Conservation (phyloP, 2,888 invertebrate species). For the Mechanitis mazaeus region DNA sequence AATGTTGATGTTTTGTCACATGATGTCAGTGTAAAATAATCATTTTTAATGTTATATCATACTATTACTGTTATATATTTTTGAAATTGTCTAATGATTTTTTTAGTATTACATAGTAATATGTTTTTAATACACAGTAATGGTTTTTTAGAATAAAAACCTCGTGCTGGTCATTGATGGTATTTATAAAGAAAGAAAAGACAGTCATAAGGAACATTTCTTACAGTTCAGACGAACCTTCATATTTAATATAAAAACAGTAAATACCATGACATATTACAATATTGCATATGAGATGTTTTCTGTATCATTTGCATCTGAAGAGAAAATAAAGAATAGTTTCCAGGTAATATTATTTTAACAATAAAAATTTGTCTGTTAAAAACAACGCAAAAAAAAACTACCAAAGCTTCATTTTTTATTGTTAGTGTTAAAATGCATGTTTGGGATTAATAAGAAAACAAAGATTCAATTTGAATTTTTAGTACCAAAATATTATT, state of each 20-base stretch:
- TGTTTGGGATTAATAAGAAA: no score
- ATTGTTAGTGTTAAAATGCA: no score
- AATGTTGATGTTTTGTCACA: slow-evolving; percentile 55
- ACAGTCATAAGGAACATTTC: slow-evolving; percentile 22
- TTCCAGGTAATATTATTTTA: slow-evolving; percentile 46
- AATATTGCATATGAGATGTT: slow-evolving; percentile 51
- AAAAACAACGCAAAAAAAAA: no score
- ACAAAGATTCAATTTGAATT: no score
- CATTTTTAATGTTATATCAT: no score
- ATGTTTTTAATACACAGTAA: neutral
- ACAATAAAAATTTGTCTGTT: no score
- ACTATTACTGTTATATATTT: no score
- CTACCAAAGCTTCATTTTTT: no score
- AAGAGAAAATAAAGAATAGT: slow-evolving; percentile 40
- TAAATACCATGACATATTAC: slow-evolving; percentile 34
- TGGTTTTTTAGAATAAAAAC: slow-evolving; percentile 37
- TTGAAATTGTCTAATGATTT: no score
- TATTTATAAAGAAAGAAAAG: slow-evolving; percentile 44
- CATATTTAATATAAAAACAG: slow-evolving; percentile 35
- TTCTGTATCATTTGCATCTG: slow-evolving; percentile 38
- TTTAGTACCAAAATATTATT: no score
- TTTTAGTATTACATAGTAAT: no score
- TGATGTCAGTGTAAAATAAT: slow-evolving; percentile 42
- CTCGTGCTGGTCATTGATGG: slow-evolving; percentile 52
- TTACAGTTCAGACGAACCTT: slow-evolving; percentile 57